Evolutionary conservation across 2,797 vertebrate species (phyloP).

Genomic region (Cossypha heuglini): DNA sequence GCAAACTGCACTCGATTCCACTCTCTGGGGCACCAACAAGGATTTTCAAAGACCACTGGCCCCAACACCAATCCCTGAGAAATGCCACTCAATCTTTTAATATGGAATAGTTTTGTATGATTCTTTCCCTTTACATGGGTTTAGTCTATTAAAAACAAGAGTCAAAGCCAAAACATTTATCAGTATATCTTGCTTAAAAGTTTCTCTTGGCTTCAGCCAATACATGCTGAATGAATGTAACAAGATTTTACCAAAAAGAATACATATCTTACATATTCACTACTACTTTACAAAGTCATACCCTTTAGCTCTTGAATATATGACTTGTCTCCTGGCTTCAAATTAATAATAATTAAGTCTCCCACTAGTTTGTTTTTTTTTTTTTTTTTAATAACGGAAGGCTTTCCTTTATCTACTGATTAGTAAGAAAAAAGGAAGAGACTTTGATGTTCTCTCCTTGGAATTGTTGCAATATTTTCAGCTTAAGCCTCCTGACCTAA

Average conservation of each 20-base stretch:
- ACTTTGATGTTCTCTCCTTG: background rate
- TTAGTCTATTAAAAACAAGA: background rate
- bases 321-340: background rate
- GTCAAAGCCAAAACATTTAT: background rate
- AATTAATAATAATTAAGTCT: background rate
- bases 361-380: background rate
- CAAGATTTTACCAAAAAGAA: background rate
- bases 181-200: background rate
- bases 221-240: background rate
- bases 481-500: background rate
- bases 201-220: background rate
- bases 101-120: background rate
- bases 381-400: background rate
- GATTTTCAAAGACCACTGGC: background rate
- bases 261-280: background rate
- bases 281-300: background rate
- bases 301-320: background rate
- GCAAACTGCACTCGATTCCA: fast-evolving
- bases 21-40: background rate
- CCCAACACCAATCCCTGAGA: background rate
- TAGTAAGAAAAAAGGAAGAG: background rate
- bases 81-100: background rate
- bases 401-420: background rate
- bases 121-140: background rate
- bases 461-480: conserved; percentile 17